These are phyloP conservation scores for Bombus fervidus DNA, from an alignment of 1,140 invertebrate species.

Conservation along the genomic window DNA sequence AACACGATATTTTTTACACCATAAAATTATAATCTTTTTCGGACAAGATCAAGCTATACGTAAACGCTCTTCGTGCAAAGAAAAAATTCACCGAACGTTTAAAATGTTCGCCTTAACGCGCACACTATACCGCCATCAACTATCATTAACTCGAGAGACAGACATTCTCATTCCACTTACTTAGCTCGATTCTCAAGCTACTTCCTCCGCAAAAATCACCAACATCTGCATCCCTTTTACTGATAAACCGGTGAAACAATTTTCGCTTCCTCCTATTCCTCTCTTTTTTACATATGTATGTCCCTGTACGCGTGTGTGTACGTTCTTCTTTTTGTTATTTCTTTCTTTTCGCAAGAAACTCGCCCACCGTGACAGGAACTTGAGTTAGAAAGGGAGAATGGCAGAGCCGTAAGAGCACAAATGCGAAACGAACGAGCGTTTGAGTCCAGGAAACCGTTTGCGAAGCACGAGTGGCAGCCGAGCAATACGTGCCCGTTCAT, in stretches of 20 bases:
- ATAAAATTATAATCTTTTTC: too few species aligned
- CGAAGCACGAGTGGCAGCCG: conserved; percentile 70
- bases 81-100: background rate
- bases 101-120: background rate
- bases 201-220: background rate
- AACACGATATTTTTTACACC: too few species aligned
- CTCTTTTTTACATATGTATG: background rate
- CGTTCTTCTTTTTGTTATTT: background rate
- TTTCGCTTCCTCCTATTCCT: conserved; percentile 18
- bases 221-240: background rate
- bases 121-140: background rate
- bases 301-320: background rate
- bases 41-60: too few species aligned
- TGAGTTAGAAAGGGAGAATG: conserved; percentile 51
- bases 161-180: background rate
- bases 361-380: conserved; percentile 44
- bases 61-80: background rate
- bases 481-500: conserved; percentile 66
- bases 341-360: conserved; percentile 24
- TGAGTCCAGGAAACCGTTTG: conserved; percentile 64
- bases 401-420: conserved; percentile 56
- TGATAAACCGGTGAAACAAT: conserved; percentile 48
- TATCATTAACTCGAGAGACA: background rate
- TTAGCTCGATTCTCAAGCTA: background rate
- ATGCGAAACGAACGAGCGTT: conserved; percentile 73